Percentiles rank a stretch among this genome's conserved stretches.
Conservation (phyloP, 2,797 vertebrate species). For the Petrocephalus schoutedeni region DNA sequence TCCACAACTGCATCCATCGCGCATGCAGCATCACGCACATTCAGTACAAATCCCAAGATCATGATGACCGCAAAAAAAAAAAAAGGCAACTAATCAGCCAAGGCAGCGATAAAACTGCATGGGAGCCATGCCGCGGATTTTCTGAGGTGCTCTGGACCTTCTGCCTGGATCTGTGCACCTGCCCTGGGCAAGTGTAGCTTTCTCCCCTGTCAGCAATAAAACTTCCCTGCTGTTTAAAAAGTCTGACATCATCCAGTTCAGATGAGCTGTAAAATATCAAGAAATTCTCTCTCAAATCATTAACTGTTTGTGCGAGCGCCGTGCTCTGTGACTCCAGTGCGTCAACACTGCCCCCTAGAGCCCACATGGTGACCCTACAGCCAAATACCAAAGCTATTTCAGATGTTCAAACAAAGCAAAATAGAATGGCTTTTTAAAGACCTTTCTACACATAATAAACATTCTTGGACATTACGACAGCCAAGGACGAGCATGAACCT, state of each 20-base stretch:
- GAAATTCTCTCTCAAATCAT: background rate
- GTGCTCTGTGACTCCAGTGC: conserved; percentile 22
- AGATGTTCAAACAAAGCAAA: background rate
- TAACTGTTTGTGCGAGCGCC: background rate
- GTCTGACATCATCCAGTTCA: conserved; percentile 22
- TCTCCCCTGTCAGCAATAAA: background rate
- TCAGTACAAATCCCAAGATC: background rate
- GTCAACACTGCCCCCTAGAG: conserved; percentile 54
- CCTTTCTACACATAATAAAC: background rate
- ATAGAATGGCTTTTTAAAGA: background rate
- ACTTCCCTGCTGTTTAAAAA: conserved; percentile 7
- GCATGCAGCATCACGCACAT: too few species aligned
- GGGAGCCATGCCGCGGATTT: background rate
- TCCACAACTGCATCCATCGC: background rate
- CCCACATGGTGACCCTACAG: background rate
- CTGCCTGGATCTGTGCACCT: background rate
- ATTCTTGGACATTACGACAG: background rate
- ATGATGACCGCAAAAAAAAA: background rate
- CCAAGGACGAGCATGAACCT: background rate
- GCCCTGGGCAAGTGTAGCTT: background rate
- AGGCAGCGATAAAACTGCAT: background rate
- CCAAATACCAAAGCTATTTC: background rate
- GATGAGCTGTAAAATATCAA: conserved; percentile 19
- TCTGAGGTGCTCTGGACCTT: background rate
- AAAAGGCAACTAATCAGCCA: background rate